Evolutionary conservation across 2,888 invertebrate species (phyloP).

Genomic region (Ophioninae sp.): DNA sequence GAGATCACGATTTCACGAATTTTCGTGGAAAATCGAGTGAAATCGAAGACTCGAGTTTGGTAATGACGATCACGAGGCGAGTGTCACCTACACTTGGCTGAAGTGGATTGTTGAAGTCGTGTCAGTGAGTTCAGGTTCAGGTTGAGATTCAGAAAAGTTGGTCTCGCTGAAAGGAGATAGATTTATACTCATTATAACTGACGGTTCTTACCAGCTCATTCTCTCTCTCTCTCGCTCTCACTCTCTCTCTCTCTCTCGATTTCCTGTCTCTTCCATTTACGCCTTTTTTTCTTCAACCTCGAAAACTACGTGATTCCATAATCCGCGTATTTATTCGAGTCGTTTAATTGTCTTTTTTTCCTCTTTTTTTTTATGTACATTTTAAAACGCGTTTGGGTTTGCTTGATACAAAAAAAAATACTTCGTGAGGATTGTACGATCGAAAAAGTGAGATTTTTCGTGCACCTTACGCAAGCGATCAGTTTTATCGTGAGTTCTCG

Average conservation of each 20-base stretch:
- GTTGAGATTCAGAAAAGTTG: conserved; percentile 98
- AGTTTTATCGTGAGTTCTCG: no score
- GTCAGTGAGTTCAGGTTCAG: conserved; percentile 94
- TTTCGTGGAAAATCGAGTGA: conserved; percentile 18
- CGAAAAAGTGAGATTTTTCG: neutral
- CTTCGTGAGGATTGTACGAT: neutral
- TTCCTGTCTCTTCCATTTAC: conserved; percentile 7
- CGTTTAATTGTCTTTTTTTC: neutral
- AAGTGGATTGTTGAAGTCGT: conserved; percentile 91
- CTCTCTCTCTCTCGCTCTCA: conserved; percentile 25
- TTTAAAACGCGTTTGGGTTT: neutral
- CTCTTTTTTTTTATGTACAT: neutral
- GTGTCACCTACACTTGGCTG: conserved; percentile 91
- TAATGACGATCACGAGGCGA: conserved; percentile 73
- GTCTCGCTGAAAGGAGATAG: conserved; percentile 91
- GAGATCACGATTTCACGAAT: neutral
- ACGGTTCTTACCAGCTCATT: conserved; percentile 18
- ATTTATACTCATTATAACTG: conserved; percentile 67
- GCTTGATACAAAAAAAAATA: neutral
- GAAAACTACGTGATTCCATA: conserved; percentile 38
- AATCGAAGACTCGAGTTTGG: conserved; percentile 63
- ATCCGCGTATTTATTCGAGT: conserved; percentile 16
- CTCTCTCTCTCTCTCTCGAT: conserved; percentile 35
- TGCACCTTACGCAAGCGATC: no score
- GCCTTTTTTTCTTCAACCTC: neutral